A percentile compares a stretch with the other conserved stretches of the same genome.
Conservation (phyloP, 2,113 vertebrate species). For the Pyrgilauda ruficollis region DNA sequence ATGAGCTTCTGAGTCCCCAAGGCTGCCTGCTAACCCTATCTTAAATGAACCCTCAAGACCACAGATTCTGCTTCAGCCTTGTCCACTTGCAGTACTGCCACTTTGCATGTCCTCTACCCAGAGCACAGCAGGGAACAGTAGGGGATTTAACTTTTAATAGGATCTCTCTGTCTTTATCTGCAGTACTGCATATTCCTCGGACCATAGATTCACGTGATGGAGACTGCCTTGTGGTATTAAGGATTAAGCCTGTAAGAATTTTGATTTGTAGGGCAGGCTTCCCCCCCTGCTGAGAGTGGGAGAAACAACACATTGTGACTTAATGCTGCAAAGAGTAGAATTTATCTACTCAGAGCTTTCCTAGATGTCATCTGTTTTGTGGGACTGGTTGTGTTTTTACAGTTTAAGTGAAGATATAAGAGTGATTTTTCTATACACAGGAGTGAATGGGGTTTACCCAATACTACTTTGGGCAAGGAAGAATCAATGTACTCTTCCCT, state of each 20-base stretch:
- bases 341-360: neutral
- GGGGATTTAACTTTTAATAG: neutral
- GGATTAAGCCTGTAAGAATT: neutral
- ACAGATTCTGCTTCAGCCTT: neutral
- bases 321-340: neutral
- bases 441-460: neutral
- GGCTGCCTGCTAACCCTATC: neutral
- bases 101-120: neutral
- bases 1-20: neutral
- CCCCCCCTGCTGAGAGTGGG: neutral
- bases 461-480: neutral
- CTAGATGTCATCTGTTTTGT: neutral
- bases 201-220: neutral
- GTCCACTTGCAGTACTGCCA: neutral
- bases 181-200: neutral
- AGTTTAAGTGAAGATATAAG: neutral
- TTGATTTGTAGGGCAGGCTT: neutral
- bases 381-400: neutral
- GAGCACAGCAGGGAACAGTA: neutral
- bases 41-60: neutral
- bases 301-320: neutral
- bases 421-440: neutral
- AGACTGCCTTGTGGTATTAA: neutral
- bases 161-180: neutral
- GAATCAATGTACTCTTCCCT: neutral